Percentiles rank a stretch among this genome's conserved stretches.
Evolutionary conservation across 2,888 invertebrate species (phyloP).

Genomic region (Eudasyphora cyanicolor): DNA sequence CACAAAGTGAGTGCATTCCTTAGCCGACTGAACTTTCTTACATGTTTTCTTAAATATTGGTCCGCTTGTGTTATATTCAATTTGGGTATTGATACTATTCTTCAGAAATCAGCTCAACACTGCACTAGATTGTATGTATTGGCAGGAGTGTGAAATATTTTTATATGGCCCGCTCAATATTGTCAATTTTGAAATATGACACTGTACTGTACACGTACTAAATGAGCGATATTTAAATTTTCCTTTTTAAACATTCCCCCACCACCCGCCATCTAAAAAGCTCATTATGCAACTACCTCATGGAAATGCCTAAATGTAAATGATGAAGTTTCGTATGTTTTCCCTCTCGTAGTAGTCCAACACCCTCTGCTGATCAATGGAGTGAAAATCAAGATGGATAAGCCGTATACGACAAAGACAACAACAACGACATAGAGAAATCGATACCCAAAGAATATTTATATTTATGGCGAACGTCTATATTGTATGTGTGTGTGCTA

Average conservation of each 20-base stretch:
- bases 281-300: not conserved
- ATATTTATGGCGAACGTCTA: conserved; percentile 19
- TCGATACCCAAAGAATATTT: conserved; percentile 18
- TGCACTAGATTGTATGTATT: too few species aligned
- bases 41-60: too few species aligned
- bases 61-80: too few species aligned
- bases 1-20: too few species aligned
- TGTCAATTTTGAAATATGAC: too few species aligned
- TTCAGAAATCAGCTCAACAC: too few species aligned
- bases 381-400: conserved; percentile 41
- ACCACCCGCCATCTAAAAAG: not conserved
- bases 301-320: not conserved
- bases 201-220: too few species aligned
- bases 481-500: not conserved
- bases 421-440: not conserved
- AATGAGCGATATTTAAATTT: not conserved
- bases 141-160: too few species aligned
- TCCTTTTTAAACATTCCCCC: not conserved
- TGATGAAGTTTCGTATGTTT: not conserved
- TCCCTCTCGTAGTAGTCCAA: not conserved
- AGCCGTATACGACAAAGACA: conserved; percentile 23
- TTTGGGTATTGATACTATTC: too few species aligned
- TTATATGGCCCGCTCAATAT: too few species aligned
- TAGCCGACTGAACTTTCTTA: too few species aligned
- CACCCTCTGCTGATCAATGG: conserved; percentile 16